Evolutionary conservation across 2,797 vertebrate genomes (phyloP), one percentile per base, ranked within the genome.

Genomic region (Selene dorsalis): DNA sequence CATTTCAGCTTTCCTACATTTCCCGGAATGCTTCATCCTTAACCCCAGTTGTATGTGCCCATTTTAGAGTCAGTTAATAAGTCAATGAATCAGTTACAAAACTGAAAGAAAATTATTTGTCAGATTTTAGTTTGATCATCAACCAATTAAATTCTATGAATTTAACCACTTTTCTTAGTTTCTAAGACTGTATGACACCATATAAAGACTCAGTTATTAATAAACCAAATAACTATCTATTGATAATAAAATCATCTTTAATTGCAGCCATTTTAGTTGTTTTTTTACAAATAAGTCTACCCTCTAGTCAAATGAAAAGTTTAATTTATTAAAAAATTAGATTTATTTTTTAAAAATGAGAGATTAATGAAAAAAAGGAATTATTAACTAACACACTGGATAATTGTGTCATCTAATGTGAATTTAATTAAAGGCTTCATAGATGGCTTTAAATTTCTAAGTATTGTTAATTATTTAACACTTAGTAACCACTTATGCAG

Each of bases 1-100:
- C 24, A 9, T 61, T 71, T 47, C 2, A 67, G 14, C 41, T 52
- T 35, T 50, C 13, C 20, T 39, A 39, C n/a, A 56, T 79, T 79
- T 79, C 58, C n/a, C 45, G 62, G 30, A 59, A 65, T 55, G 2
- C n/a, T 38, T 57, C 50, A 59, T 45, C 14, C 35, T 35, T 48
- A 62, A 48, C 7, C 32, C 1, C 17, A 56, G 45, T 30, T 13
- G 6, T 45, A 11, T 0, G 0, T 17, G 6, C 66, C 6, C 20
- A 30, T 59, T 45, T 57, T 12, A 53, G 47, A 61, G 7, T 20
- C 7, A 59, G 4, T 11, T 20, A 18, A 50, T 13, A 50, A 13
- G 50, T 26, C 13, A 26, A 3, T 53, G 24, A 55, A 55, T 55
- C 24, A 26, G 6, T 26, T 55, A 26, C 5, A 26, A 26, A 26